Base-by-base conservation (phyloP, 2,113 vertebrate species). In the Gallinago paraguaiae region DNA sequence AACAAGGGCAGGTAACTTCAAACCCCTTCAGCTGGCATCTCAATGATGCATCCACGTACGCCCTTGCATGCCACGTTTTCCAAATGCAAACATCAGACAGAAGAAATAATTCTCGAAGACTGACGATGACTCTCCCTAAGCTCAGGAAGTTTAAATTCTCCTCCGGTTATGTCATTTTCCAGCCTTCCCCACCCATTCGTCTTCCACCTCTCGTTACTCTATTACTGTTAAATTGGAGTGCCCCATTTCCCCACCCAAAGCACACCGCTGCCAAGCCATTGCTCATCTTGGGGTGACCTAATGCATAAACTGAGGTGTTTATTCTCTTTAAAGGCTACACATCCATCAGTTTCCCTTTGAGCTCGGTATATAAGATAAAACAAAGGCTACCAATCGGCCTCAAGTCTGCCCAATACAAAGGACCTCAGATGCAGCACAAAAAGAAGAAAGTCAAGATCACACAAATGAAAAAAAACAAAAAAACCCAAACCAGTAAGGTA, bases 211-310 rank as follows among this genome's bases (percentile, higher is more conserved):
- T 84, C 37, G 51, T 35, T 28, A 17, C n/a, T 63, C 75, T 63
- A 41, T 61, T 39, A 19, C 51, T 31, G 57, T 35, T 35, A 69
- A 94, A 84, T 64, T 71, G 48, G 31, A 53, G 56, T 43, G 53
- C 48, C 64, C 53, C 3, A 0, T 80, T 83, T 90, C 82, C 82
- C 14, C 88, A 94, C 46, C 71, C 68, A 82, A 2, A 0, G 1
- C 67, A 24, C 13, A 10, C 56, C 31, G n/a, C 35, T 94, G 94
- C 85, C 86, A 83, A 91, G 72, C 43, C 74, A 24, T 50, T 88
- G 69, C 86, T 96, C 86, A 90, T 86, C 86, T 91, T 68, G 82
- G 92, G 80, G 93, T 93, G 69, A 86, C n/a, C 59, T 70, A 86
- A 54, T 39, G 24, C 9, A 74, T 67, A 37, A 92, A 57, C 35